phyloP scores from a whole-genome alignment of 37 sponge, comb jelly and placozoan species.

The Diacarnus erythraeanus region DNA sequence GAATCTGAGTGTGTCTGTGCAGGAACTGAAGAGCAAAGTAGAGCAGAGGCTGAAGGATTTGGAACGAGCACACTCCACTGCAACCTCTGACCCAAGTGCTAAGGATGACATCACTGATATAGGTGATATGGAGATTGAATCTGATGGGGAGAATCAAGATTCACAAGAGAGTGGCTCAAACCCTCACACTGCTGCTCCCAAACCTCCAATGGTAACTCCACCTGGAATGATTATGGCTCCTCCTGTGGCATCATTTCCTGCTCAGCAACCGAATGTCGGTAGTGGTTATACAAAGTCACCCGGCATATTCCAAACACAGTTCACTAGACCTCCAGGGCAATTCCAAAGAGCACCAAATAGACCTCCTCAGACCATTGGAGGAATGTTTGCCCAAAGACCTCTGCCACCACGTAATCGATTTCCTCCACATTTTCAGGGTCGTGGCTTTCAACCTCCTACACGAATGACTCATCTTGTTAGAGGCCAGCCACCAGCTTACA shows the following conservation, averaged over 20 bases:
- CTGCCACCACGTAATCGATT: background rate
- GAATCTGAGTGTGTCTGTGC: slow-evolving; percentile 10
- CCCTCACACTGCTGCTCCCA: slow-evolving; percentile 1
- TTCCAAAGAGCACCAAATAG: background rate
- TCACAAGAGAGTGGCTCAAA: background rate
- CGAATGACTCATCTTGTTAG: background rate
- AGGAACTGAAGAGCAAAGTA: slow-evolving; percentile 32
- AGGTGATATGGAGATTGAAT: slow-evolving; percentile 92
- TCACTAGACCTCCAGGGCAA: background rate
- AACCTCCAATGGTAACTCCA: background rate
- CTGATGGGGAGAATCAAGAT: slow-evolving; percentile 38
- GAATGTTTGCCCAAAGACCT: background rate
- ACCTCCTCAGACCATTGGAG: no score
- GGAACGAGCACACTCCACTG: slow-evolving; percentile 66
- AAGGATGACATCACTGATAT: slow-evolving; percentile 76
- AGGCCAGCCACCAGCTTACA: background rate
- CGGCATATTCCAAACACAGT: background rate
- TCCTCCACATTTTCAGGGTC: background rate
- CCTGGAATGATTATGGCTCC: background rate
- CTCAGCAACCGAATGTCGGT: background rate
- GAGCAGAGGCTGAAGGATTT: slow-evolving; percentile 38
- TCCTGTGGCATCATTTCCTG: background rate
- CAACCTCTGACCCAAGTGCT: slow-evolving; percentile 71
- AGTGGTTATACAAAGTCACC: background rate
- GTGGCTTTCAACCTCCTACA: background rate